Percentiles rank a stretch among this genome's conserved stretches.
These are phyloP conservation scores for Ectemnius lituratus DNA, from an alignment of 2,888 invertebrate species.

Conservation along the genomic window DNA sequence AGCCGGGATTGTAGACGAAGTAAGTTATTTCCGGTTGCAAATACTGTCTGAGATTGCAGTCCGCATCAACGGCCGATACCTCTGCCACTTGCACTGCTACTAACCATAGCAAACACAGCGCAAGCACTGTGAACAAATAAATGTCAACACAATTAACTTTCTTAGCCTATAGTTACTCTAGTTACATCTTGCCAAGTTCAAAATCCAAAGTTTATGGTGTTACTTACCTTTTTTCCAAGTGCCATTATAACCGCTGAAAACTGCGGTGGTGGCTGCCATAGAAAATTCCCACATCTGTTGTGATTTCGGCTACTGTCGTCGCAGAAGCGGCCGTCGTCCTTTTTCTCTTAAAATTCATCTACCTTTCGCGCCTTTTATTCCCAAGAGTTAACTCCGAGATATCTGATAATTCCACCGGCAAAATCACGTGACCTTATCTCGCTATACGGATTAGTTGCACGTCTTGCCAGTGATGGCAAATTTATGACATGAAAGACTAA, in stretches of 20 bases:
- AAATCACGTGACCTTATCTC: conserved; percentile 46
- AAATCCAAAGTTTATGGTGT: too few species aligned
- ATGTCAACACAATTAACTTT: background rate
- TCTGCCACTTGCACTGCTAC: background rate
- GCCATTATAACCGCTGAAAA: background rate
- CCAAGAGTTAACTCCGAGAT: conserved; percentile 13
- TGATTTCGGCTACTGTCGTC: background rate
- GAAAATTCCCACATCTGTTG: background rate
- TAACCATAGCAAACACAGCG: background rate
- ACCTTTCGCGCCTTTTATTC: conserved; percentile 13
- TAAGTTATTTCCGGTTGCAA: conserved; percentile 75
- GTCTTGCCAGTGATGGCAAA: too few species aligned
- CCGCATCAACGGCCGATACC: conserved; percentile 66
- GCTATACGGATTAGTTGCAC: conserved; percentile 8
- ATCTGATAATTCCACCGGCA: conserved; percentile 36
- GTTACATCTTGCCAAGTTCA: too few species aligned
- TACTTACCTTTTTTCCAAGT: too few species aligned
- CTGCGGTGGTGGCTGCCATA: background rate
- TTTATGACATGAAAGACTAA: conserved; percentile 34
- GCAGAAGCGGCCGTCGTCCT: background rate
- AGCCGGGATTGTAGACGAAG: conserved; percentile 79
- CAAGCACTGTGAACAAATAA: background rate
- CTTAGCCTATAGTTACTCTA: too few species aligned
- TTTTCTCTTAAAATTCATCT: background rate
- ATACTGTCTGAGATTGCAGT: conserved; percentile 78